These are phyloP conservation scores for Brotogeris chrysoptera DNA, from an alignment of 2,797 vertebrate species.

Conservation along the genomic window DNA sequence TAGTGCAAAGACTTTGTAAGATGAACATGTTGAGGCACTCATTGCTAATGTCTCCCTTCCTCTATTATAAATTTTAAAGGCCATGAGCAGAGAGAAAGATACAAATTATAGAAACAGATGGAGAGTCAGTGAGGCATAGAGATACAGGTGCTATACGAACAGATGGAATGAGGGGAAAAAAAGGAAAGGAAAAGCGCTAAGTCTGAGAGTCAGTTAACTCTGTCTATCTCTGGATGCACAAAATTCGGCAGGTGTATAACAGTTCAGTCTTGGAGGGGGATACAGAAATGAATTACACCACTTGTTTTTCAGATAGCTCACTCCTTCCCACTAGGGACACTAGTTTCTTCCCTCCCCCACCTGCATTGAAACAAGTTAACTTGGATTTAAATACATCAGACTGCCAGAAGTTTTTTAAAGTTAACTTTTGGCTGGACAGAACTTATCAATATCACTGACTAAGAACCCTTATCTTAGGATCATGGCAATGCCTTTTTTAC, in stretches of 20 bases:
- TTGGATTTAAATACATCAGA: not conserved
- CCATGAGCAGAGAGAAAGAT: conserved; percentile 16
- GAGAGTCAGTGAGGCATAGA: conserved; percentile 47
- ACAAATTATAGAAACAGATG: conserved; percentile 56
- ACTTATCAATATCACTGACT: not conserved
- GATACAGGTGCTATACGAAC: conserved; percentile 53
- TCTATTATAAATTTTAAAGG: conserved; percentile 36
- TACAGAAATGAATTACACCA: not conserved
- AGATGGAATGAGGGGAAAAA: conserved; percentile 31
- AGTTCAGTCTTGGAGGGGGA: not conserved
- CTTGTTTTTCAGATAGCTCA: not conserved
- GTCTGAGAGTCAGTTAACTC: not conserved
- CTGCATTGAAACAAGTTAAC: not conserved
- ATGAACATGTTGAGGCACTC: conserved; percentile 30
- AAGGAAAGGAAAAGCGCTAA: not conserved
- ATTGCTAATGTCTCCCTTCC: not conserved
- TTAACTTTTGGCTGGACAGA: not conserved
- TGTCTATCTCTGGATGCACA: not conserved
- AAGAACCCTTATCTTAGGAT: not conserved
- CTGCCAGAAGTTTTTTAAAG: not conserved
- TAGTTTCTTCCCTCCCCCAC: not conserved
- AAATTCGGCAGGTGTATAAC: conserved; percentile 23
- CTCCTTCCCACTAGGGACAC: not conserved
- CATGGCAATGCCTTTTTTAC: not conserved
- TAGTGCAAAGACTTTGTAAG: not conserved